Percentiles rank a stretch among this genome's conserved stretches.
Conservation (phyloP, 2,888 invertebrate species). For the Sisyra terminalis region DNA sequence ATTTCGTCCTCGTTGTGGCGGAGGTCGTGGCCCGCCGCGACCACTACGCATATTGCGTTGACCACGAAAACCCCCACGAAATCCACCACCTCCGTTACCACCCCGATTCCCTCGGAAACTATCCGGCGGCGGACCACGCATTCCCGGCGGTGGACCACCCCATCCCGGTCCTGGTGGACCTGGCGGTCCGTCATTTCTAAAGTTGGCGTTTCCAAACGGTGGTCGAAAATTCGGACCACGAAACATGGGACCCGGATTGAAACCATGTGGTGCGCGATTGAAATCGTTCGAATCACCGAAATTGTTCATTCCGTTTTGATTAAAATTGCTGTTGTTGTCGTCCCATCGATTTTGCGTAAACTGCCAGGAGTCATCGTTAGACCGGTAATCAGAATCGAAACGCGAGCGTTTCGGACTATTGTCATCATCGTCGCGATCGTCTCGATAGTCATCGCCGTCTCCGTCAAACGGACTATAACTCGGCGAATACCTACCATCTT, state of each 20-base stretch:
- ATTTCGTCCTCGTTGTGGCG: constrained; percentile 2
- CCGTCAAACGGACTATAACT: neutral
- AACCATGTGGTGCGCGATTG: neutral
- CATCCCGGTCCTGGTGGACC: neutral
- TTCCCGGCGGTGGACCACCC: neutral
- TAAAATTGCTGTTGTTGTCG: neutral
- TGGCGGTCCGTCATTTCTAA: constrained; percentile 2
- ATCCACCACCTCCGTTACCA: neutral
- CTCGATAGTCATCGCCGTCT: neutral
- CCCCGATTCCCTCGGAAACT: neutral
- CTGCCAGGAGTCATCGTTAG: neutral
- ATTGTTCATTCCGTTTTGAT: constrained; percentile 1
- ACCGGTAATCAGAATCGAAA: neutral
- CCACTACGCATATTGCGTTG: neutral
- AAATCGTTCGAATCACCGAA: neutral
- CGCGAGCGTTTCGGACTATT: neutral
- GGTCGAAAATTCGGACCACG: neutral
- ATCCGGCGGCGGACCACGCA: neutral
- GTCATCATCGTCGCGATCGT: neutral
- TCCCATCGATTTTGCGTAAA: neutral
- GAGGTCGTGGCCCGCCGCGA: neutral
- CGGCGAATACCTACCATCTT: neutral
- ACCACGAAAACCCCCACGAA: constrained; percentile 1
- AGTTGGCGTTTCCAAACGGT: neutral
- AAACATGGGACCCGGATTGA: neutral